phyloP scores from a whole-genome alignment of 2,888 invertebrate species.

The Abrostola triplasia region DNA sequence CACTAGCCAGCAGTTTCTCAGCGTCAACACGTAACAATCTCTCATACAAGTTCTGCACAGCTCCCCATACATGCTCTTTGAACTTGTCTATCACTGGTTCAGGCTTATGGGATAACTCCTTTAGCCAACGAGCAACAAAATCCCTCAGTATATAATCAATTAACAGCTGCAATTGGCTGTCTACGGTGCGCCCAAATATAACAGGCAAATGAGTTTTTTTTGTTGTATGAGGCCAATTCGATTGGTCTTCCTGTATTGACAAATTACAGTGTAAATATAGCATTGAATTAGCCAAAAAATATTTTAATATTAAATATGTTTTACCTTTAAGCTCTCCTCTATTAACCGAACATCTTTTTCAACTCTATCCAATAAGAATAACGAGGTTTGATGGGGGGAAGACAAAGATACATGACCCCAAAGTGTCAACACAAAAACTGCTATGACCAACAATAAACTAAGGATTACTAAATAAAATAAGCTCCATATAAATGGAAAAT shows the following conservation, averaged over 20 bases:
- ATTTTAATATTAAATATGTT: not conserved
- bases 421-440: slow-evolving; percentile 79
- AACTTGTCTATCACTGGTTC: slow-evolving; percentile 90
- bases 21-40: slow-evolving; percentile 93
- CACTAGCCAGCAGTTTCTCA: slow-evolving; percentile 94
- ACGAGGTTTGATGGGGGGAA: slow-evolving; percentile 89
- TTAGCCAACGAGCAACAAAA: slow-evolving; percentile 93
- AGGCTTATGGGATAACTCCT: slow-evolving; percentile 90
- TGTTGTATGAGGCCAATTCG: slow-evolving; percentile 74
- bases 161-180: slow-evolving; percentile 94
- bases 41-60: slow-evolving; percentile 92
- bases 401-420: slow-evolving; percentile 90
- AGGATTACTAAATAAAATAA: slow-evolving; percentile 71
- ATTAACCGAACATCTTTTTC: slow-evolving; percentile 89
- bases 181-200: slow-evolving; percentile 95
- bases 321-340: slow-evolving; percentile 89
- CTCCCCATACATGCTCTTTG: slow-evolving; percentile 95
- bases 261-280: slow-evolving; percentile 14
- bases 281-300: not conserved
- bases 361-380: slow-evolving; percentile 88
- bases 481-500: slow-evolving; percentile 74
- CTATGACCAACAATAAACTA: slow-evolving; percentile 67
- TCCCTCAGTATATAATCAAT: slow-evolving; percentile 94
- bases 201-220: slow-evolving; percentile 90
- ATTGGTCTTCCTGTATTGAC: slow-evolving; percentile 76